Conservation (phyloP, 2,888 invertebrate species). For the Drosophila subquinaria region DNA sequence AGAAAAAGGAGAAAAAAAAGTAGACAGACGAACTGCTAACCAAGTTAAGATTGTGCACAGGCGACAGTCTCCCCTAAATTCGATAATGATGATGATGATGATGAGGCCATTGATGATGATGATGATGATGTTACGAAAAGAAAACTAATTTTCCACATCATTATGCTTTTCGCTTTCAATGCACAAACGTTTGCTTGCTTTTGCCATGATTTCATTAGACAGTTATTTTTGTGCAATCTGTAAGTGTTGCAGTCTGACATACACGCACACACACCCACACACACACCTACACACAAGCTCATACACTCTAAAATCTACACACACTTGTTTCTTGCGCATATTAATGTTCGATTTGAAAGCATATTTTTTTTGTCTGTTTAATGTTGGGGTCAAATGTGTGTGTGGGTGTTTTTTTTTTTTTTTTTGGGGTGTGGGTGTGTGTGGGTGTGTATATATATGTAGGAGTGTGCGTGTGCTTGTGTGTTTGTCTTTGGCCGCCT, state of each 20-base stretch:
- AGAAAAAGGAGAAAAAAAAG: slow-evolving; percentile 21
- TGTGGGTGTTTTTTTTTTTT: not conserved
- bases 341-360: slow-evolving; percentile 18
- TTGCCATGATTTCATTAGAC: slow-evolving; percentile 17
- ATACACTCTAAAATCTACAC: slow-evolving; percentile 1
- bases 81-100: slow-evolving; percentile 16
- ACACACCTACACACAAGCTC: not conserved
- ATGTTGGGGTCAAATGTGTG: slow-evolving; percentile 20
- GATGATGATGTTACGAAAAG: slow-evolving; percentile 10
- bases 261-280: not conserved
- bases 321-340: slow-evolving; percentile 13
- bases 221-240: slow-evolving; percentile 37
- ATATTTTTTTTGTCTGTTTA: slow-evolving; percentile 10
- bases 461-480: slow-evolving; percentile 12
- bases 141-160: slow-evolving; percentile 80
- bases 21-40: slow-evolving; percentile 46
- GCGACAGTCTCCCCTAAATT: slow-evolving; percentile 30
- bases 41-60: slow-evolving; percentile 52
- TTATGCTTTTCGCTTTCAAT: slow-evolving; percentile 71
- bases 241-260: slow-evolving; percentile 19
- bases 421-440: not conserved
- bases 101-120: slow-evolving; percentile 10
- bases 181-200: slow-evolving; percentile 21
- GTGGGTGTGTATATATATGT: not conserved
- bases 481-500: slow-evolving; percentile 23